Base-by-base conservation (phyloP, 2,113 vertebrate genomes). In the Ellobius talpinus region DNA sequence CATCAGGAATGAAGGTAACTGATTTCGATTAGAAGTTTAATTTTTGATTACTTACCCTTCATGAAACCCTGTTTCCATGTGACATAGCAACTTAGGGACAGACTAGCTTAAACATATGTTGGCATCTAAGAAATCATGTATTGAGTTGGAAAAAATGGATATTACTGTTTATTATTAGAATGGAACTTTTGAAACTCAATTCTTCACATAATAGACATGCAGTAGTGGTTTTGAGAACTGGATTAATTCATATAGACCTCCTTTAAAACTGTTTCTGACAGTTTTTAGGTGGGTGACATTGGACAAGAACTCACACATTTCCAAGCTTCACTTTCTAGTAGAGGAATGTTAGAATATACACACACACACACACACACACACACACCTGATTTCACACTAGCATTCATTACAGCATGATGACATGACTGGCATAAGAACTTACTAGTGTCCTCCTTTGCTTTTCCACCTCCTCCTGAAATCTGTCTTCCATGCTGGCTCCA, bases 211-310 rank as follows among this genome's bases (percentile, higher is more conserved):
- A 92, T 79, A 68, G 21, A 63, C 87, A 70, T 17, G 3, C 78
- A n/a, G 13, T 29, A 85, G 14, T 39, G 8, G 4, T 31, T 50
- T 70, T 12, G 52, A 58, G 47, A 87, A 70, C 2, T 14, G 19
- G 14, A 66, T 93, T 45, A 81, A 50, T 76, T 90, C n/a, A 87
- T 76, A 73, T 19, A n/a, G 14, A 9, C 14, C 12, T 73, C 29
- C 24, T 39, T 93, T 92, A 72, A 92, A 94, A 88, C 78, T 94
- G 31, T 33, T 74, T 97, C 65, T 85, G 72, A 92, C 26, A 72
- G 70, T 68, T 94, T n/a, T 65, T 91, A 68, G 23, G 33, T 52
- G 33, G 11, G 42, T 52, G 19, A 88, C 17, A 58, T n/a, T 42
- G 26, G 24, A 47, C 1, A 42, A 50, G 7, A 66, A 31, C n/a